phyloP scores from a whole-genome alignment of 2,797 vertebrate species.

The Gymnoscopelus braueri region DNA sequence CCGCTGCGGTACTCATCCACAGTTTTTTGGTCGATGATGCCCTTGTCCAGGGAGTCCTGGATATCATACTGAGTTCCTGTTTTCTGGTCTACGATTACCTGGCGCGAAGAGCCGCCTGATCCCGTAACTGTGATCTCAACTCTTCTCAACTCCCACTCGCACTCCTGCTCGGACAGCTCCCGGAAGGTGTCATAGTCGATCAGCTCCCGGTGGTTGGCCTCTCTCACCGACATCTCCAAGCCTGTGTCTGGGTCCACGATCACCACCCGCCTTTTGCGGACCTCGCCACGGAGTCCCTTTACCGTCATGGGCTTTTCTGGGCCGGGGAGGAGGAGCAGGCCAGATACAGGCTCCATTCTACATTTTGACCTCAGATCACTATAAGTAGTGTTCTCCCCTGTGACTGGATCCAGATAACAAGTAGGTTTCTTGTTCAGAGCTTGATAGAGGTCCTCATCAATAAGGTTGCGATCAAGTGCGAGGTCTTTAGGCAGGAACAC shows the following conservation, averaged over 20 bases:
- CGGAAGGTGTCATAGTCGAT: slow-evolving; percentile 97
- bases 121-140: slow-evolving; percentile 94
- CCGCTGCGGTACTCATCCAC: slow-evolving; percentile 74
- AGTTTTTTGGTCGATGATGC: no score
- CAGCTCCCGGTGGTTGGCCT: slow-evolving; percentile 92
- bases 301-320: slow-evolving; percentile 86
- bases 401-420: slow-evolving; percentile 90
- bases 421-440: slow-evolving; percentile 88
- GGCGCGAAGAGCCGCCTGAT: slow-evolving; percentile 87
- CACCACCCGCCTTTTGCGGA: slow-evolving; percentile 95
- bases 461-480: slow-evolving; percentile 91
- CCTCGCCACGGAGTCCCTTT: slow-evolving; percentile 86
- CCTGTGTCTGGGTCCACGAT: slow-evolving; percentile 97
- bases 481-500: slow-evolving; percentile 92
- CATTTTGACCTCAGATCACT: slow-evolving; percentile 87
- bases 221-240: slow-evolving; percentile 95
- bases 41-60: slow-evolving; percentile 61
- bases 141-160: slow-evolving; percentile 99
- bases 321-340: slow-evolving; percentile 87
- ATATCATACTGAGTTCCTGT: slow-evolving; percentile 96
- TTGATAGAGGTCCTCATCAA: slow-evolving; percentile 91
- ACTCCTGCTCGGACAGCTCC: slow-evolving; percentile 71
- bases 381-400: slow-evolving; percentile 88
- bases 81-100: slow-evolving; percentile 94
- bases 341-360: slow-evolving; percentile 85